A percentile compares a stretch with the other conserved stretches of the same genome.
Evolutionary conservation across 2,888 invertebrate genomes (phyloP).

Genomic region (Agonopterix alstromeriana): DNA sequence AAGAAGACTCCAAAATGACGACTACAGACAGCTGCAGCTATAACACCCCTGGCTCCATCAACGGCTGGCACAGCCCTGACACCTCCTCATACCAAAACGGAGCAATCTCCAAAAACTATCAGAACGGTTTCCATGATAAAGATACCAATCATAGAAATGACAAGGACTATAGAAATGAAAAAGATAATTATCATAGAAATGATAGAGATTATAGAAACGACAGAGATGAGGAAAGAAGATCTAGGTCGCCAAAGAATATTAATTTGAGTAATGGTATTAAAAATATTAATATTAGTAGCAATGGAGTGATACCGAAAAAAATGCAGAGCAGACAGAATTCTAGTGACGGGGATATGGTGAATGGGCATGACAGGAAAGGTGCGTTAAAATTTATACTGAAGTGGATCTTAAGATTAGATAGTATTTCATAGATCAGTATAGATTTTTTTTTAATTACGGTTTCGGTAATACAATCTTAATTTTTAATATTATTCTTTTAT

Average conservation of each 20-base stretch:
- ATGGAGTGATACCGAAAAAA: constrained; percentile 59
- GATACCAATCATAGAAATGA: constrained; percentile 31
- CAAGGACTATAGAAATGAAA: constrained; percentile 33
- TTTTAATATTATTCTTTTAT: neutral
- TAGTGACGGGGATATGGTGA: constrained; percentile 47
- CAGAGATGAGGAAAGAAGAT: constrained; percentile 17
- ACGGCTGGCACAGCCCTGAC: constrained; percentile 77
- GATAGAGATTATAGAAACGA: constrained; percentile 17
- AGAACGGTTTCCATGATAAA: constrained; percentile 53
- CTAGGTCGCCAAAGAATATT: constrained; percentile 60
- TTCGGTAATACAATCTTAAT: too few species aligned
- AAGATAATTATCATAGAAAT: constrained; percentile 19
- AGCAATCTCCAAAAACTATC: constrained; percentile 64
- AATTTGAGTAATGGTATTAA: constrained; percentile 63
- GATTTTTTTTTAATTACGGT: too few species aligned
- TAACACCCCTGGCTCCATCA: constrained; percentile 72
- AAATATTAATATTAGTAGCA: constrained; percentile 61
- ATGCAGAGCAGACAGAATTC: constrained; percentile 53
- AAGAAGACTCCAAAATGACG: constrained; percentile 78
- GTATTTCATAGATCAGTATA: too few species aligned
- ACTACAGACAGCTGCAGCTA: constrained; percentile 76
- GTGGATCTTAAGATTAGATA: too few species aligned
- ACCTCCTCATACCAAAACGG: constrained; percentile 61
- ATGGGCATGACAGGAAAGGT: constrained; percentile 61
- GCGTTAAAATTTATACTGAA: neutral